phyloP scores from a whole-genome alignment of 1,140 invertebrate species.

The Aphelenchoides fujianensis region DNA sequence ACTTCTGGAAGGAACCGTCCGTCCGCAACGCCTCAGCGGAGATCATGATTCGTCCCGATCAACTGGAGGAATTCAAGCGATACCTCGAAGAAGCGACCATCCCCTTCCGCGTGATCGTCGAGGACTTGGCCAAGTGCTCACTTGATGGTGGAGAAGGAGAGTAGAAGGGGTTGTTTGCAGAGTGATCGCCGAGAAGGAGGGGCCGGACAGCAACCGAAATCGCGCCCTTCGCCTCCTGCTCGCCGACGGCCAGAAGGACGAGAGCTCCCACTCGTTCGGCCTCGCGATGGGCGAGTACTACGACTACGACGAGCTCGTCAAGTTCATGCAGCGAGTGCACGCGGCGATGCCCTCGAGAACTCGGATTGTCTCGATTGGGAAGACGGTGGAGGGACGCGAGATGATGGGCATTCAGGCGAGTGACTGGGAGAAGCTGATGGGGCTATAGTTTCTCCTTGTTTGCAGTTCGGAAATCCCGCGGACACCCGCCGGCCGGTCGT shows the following conservation, averaged over 20 bases:
- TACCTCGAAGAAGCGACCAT: constrained; percentile 27
- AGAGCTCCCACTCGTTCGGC: constrained; percentile 12
- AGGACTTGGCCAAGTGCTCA: constrained; percentile 43
- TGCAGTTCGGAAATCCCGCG: constrained; percentile 41
- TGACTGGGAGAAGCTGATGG: background rate
- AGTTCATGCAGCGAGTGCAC: constrained; percentile 40
- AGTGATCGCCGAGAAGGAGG: constrained; percentile 37
- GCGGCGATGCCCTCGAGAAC: constrained; percentile 24
- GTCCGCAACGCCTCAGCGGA: constrained; percentile 36
- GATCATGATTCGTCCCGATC: constrained; percentile 42
- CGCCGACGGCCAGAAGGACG: constrained; percentile 8
- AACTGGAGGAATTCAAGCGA: constrained; percentile 23
- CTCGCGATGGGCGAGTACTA: constrained; percentile 49
- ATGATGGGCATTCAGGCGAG: constrained; percentile 52
- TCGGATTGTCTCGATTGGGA: constrained; percentile 33
- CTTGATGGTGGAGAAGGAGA: background rate
- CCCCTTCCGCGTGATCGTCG: constrained; percentile 35
- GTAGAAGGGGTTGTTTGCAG: constrained; percentile 18
- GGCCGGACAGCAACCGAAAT: background rate
- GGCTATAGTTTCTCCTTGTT: constrained; percentile 18
- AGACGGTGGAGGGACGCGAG: constrained; percentile 36
- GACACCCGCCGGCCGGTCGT: constrained; percentile 46
- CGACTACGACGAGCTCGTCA: constrained; percentile 34
- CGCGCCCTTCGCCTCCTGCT: constrained; percentile 13
- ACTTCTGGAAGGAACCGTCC: constrained; percentile 49